These are phyloP conservation scores for Orchestes rusci DNA, from an alignment of 2,888 invertebrate genomes.

Conservation along the genomic window DNA sequence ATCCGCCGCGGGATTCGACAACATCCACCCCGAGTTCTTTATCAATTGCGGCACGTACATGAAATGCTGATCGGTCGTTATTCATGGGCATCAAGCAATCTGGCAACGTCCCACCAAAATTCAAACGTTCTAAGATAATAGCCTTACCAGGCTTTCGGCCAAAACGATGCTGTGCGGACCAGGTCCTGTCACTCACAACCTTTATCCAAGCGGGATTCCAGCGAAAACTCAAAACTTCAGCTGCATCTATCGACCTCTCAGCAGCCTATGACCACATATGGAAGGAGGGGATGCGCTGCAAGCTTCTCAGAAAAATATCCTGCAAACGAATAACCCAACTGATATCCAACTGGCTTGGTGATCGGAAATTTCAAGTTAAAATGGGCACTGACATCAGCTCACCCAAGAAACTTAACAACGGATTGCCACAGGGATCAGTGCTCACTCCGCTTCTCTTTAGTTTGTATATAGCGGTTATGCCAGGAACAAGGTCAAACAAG, in stretches of 20 bases:
- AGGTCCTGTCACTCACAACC: slow-evolving; percentile 1
- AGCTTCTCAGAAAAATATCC: slow-evolving; percentile 3
- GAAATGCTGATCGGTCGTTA: slow-evolving; percentile 1
- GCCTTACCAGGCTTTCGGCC: slow-evolving; percentile 1
- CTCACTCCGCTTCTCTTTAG: no score
- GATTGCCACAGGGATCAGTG: no score
- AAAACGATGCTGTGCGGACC: no score
- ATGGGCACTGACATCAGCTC: slow-evolving; percentile 10
- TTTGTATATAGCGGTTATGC: neutral
- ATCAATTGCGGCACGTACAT: slow-evolving; percentile 1
- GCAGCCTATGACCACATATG: slow-evolving; percentile 22
- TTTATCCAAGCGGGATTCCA: no score
- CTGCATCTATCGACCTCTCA: slow-evolving; percentile 18
- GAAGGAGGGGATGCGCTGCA: slow-evolving; percentile 18
- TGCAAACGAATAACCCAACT: no score
- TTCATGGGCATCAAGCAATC: slow-evolving; percentile 5
- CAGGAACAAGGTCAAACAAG: neutral
- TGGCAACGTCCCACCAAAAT: neutral
- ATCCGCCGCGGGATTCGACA: no score
- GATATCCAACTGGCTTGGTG: slow-evolving; percentile 15
- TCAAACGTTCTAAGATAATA: slow-evolving; percentile 9
- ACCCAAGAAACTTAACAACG: no score
- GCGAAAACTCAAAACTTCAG: slow-evolving; percentile 20
- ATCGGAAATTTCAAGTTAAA: slow-evolving; percentile 17
- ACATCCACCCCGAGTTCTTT: no score